phyloP scores from a whole-genome alignment of 2,797 vertebrate species.

The Enteromius radiatus region DNA sequence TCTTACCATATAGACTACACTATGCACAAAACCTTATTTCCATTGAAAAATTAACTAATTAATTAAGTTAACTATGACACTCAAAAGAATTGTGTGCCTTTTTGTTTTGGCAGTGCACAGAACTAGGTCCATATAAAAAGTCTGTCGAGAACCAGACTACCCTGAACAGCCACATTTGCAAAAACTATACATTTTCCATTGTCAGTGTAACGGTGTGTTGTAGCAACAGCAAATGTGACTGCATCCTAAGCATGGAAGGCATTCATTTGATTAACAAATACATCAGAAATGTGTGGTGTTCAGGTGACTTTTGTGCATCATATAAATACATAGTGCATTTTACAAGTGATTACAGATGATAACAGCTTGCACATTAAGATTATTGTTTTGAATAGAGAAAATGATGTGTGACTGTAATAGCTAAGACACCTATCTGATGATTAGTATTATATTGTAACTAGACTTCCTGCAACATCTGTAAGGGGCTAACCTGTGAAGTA shows the following conservation, averaged over 20 bases:
- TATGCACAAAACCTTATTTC: not conserved
- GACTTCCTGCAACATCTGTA: not conserved
- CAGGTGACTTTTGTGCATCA: not conserved
- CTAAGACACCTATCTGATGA: not conserved
- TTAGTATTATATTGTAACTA: not conserved
- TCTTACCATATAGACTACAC: not conserved
- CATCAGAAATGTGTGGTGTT: conserved; percentile 1
- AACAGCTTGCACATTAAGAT: conserved; percentile 81
- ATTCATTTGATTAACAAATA: not conserved
- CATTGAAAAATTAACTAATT: not conserved
- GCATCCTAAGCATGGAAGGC: not conserved
- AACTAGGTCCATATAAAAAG: not conserved
- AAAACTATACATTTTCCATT: not conserved
- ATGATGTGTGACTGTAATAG: conserved; percentile 78
- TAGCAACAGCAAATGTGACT: not conserved
- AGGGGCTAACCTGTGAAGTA: not conserved
- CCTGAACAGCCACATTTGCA: not conserved
- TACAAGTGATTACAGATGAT: conserved; percentile 72
- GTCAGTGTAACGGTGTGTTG: not conserved
- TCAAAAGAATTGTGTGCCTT: not conserved
- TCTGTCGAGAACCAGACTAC: not conserved
- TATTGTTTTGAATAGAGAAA: conserved; percentile 80
- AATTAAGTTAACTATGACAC: not conserved
- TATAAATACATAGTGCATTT: not conserved
- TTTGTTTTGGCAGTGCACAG: not conserved